Evolutionary conservation across 1,140 invertebrate genomes (phyloP), one percentile per base, ranked within the genome.

Genomic region (Bombus sibiricus): DNA sequence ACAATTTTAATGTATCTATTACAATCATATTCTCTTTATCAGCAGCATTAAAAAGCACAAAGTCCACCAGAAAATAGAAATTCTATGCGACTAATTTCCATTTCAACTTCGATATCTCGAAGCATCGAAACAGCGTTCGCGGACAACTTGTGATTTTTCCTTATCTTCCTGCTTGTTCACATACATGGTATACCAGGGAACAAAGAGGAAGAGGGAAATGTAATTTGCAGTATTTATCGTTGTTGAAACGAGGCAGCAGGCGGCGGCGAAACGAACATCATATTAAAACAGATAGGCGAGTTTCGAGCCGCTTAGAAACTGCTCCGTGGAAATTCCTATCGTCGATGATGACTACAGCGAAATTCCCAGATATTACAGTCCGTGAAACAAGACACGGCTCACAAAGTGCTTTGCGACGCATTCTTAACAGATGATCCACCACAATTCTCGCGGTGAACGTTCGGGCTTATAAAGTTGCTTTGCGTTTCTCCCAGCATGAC

Each of bases 371-470:
- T 66, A 83, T 76, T 83, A 76, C 81, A 77, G 62, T 76, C 43
- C 59, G 41, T 43, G 81, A 41, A 77, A 83, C 81, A 83, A 76
- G 62, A 68, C 81, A 59, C 39, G 47, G 47, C 10, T 81, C 57
- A 68, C 85, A 75, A 88, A 89, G 79, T 81, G 82, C 88, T 88
- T 85, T 74, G 72, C 76, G 82, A 64, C 71, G 76, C 82, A 81
- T 79, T 83, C 86, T 77, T 71, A 82, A 78, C 39, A 62, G 82
- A 89, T 88, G 82, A 89, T 89, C 86, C 74, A 71, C 86, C 86
- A 64, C 86, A 81, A 78, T 78, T 53, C 82, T 76, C 57, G 47
- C 53, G 62, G 74, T 39, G 66, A 89, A 88, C 64, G 68, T 66
- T 66, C 68, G 72, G 73, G 59, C 62, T 77, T 77, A 77, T 77